Base-by-base conservation (phyloP, 1,140 invertebrate species). In the Monomorium pharaonis region DNA sequence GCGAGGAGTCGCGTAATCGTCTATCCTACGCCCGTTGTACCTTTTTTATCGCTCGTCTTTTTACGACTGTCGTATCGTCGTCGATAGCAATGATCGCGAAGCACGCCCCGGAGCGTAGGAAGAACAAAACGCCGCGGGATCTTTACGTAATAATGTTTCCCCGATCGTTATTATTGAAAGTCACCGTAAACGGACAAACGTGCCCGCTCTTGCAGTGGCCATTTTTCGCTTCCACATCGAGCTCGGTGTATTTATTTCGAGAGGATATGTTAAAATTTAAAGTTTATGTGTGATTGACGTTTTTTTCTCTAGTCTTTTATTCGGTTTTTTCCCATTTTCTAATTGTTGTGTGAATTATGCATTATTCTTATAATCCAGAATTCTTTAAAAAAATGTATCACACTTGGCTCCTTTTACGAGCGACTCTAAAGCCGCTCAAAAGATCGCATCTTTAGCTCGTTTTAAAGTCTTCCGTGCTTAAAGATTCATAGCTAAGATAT, bases 1-100 rank as follows among this genome's bases (percentile, higher is more conserved):
- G n/a, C 87, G 51, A 88, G 69, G 21, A 86, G 69, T 49, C 84
- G 83, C 67, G 81, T 86, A 83, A 89, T 86, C 88, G 72, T 77
- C 86, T 44, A 62, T 74, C 60, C 56, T 21, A 62, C 58, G 67
- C 42, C 47, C 76, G 14, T 47, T 67, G 37, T 24, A 12, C 18
- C n/a, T n/a, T 78, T 88, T 88, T 86, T 84, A 44, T 54, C 81
- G 62, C 14, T 42, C 76, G 24, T 27, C 30, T 88, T 85, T 72
- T 85, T 72, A 83, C 86, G 76, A 67, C 76, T 81, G 54, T 89
- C 74, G 69, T 81, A 47, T 89, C 74, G 69, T 76, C 56, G 58
- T 56, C 30, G 72, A 74, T 74, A 51, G 86, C 70, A 69, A 58
- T 56, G 88, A 85, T 75, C 69, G 62, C 60, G 12, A 69, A 63